These are phyloP conservation scores for Diorhabda elongata DNA, from an alignment of 1,140 invertebrate genomes.

Conservation along the genomic window DNA sequence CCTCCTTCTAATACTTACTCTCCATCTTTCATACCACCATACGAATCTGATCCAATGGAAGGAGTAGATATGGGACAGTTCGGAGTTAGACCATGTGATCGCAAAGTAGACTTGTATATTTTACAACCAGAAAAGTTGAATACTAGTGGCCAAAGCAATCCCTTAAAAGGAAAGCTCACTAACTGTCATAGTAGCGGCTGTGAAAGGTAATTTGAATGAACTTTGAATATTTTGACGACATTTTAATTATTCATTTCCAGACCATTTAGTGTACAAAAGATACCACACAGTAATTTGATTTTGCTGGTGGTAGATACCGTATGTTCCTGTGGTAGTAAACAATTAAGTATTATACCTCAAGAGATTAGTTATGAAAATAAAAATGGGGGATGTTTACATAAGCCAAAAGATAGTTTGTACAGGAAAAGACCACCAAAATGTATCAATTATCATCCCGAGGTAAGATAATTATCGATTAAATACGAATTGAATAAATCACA, in stretches of 20 bases:
- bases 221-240: constrained; percentile 8
- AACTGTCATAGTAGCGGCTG: constrained; percentile 87
- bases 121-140: constrained; percentile 76
- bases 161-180: constrained; percentile 82
- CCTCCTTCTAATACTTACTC: constrained; percentile 37
- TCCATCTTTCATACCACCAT: constrained; percentile 41
- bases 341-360: constrained; percentile 73
- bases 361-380: constrained; percentile 56
- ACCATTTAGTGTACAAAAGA: constrained; percentile 89
- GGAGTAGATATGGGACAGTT: constrained; percentile 47
- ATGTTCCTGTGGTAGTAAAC: constrained; percentile 83
- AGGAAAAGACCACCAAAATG: constrained; percentile 71
- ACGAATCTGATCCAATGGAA: constrained; percentile 48
- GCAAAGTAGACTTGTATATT: constrained; percentile 81
- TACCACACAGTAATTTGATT: constrained; percentile 86
- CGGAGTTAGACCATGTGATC: constrained; percentile 71
- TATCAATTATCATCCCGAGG: constrained; percentile 84
- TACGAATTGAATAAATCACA: not conserved
- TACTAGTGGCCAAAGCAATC: constrained; percentile 69
- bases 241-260: constrained; percentile 48
- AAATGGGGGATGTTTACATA: constrained; percentile 41
- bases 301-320: constrained; percentile 83
- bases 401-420: constrained; percentile 45
- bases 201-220: constrained; percentile 62
- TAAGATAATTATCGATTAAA: constrained; percentile 36